phyloP scores from a whole-genome alignment of 2,888 invertebrate genomes.

The Temnothorax ravouxi region DNA sequence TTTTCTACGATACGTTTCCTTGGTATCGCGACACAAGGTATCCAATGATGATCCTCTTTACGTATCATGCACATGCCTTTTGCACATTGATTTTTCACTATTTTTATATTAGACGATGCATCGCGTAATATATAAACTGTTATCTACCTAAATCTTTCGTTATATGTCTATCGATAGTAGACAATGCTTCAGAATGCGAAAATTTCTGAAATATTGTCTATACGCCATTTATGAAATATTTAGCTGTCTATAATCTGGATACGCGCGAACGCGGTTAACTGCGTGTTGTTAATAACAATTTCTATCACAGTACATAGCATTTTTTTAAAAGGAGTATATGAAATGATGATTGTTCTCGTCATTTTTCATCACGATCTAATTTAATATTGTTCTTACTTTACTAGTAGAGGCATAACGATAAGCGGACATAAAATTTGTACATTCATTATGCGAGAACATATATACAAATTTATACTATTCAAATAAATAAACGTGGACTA shows the following conservation, averaged over 20 bases:
- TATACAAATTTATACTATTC: constrained; percentile 17
- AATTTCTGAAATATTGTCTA: constrained; percentile 5
- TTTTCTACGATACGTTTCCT: background rate
- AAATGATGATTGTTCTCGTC: background rate
- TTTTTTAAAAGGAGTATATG: background rate
- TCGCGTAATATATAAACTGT: background rate
- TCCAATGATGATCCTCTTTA: background rate
- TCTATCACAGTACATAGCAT: background rate
- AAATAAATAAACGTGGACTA: constrained; percentile 33
- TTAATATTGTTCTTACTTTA: constrained; percentile 17
- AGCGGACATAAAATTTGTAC: constrained; percentile 9
- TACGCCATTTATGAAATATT: background rate
- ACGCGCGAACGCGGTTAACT: background rate
- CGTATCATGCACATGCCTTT: background rate
- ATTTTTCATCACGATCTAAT: constrained; percentile 7
- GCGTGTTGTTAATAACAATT: background rate
- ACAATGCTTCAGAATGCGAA: background rate
- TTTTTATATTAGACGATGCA: constrained; percentile 17
- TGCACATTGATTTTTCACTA: constrained; percentile 16
- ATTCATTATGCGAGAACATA: background rate
- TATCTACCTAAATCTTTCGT: background rate
- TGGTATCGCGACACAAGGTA: background rate
- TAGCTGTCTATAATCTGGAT: background rate
- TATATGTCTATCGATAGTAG: background rate
- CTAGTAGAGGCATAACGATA: background rate